Base-by-base conservation (phyloP, 2,113 vertebrate species). In the Ictalurus furcatus region DNA sequence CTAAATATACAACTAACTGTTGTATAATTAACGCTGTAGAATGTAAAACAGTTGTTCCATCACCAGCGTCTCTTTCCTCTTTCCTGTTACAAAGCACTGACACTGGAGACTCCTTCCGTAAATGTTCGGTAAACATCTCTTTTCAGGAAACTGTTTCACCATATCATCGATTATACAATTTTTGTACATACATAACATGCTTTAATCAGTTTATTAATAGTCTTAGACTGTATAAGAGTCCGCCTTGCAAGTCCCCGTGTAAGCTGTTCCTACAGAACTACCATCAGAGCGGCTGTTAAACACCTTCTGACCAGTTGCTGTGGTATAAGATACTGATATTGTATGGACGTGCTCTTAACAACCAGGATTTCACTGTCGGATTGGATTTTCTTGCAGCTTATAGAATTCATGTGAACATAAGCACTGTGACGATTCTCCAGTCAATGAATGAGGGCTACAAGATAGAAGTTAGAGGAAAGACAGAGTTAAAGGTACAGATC, bases 331-430 rank as follows among this genome's bases (percentile, higher is more conserved):
- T 58, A 6, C 12, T 71, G 48, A 17, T 58, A 48, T 59, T 67
- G 76, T 25, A 28, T 59, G 37, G 16, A 52, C 21, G 58, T 83
- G 23, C 73, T 30, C 11, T 85, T 37, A 65, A n/a, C 73, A 23
- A 16, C n/a, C 48, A 81, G 28, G 63, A 37, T 85, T 21, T 61
- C 14, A 37, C 48, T 84, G 81, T 83, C 67, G 85, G 71, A 30
- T 54, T 82, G 89, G 93, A 11, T 92, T 86, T 71, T 71, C 80
- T 92, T 84, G 30, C 93, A 99, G 97, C 97, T 94, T 98, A 98
- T 93, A 96, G 96, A 94, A 99, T 99, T 92, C 97, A 98, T 71
- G 95, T 97, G 92, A 98, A 97, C 92, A 94, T 96, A 91, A 97
- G 93, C 92, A 98, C 97, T 11, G 96, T 97, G 94, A 95, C 96